Base-by-base conservation (phyloP, 2,113 vertebrate species). In the Boulengeromyrus knoepffleri region DNA sequence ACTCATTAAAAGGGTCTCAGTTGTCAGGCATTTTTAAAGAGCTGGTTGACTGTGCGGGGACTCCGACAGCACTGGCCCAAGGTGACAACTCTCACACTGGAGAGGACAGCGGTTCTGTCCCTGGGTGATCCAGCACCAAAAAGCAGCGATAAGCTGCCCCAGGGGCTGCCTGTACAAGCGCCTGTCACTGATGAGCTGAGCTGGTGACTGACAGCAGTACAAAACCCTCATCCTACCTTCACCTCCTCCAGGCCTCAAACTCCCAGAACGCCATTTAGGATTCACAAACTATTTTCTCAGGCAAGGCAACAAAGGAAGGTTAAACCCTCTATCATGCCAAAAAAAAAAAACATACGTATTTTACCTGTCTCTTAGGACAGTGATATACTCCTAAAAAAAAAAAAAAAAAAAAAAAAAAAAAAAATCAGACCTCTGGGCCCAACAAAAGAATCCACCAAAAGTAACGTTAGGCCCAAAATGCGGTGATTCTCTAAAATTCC, bases 281-380 rank as follows among this genome's bases (percentile, higher is more conserved):
- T 80, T 89, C 80, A 85, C 39, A 58, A 85, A 89, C 77, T 45
- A 36, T 47, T 70, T 90, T 74, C 56, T 87, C 45, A 50, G 42
- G 36, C 13, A 56, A 42, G 74, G 17, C 45, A 83, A 27, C 52
- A 66, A 53, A 85, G 19, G 52, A 53, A 84, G 47, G 3, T 39
- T 70, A 77, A 89, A 17, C 52, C 27, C n/a, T 49, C 56, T 56
- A 66, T 31, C 66, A 31, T 15, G n/a, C 2, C 42, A 21, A 85
- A 53, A 52, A 49, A 52, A 36, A 36, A 36, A 36, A 36, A 36
- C 19, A 86, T 12, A 21, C 21, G 58, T 17, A 45, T 85, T 85
- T 66, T 66, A 66, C 52, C 56, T 15, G 27, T 31, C 49, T 42
- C 27, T 39, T 42, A 49, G 88, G 74, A 80, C 62, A 19, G 19